phyloP scores from a whole-genome alignment of 2,888 invertebrate species.

The Oasisia sp. region DNA sequence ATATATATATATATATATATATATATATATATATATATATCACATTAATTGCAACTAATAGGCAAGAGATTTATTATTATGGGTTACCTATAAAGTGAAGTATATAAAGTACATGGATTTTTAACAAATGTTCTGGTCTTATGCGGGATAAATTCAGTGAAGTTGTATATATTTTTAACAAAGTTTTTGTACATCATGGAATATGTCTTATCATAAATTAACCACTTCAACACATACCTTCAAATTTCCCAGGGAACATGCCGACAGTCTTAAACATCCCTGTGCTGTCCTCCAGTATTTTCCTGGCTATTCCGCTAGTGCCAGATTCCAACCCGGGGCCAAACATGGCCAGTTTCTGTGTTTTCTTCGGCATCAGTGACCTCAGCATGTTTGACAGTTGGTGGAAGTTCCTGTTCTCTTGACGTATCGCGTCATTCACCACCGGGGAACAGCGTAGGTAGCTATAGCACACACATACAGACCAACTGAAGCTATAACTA shows the following conservation, averaged over 20 bases:
- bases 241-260: constrained; percentile 42
- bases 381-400: constrained; percentile 36
- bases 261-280: constrained; percentile 33
- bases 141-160: background rate
- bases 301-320: constrained; percentile 38
- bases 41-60: no score
- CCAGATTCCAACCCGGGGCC: constrained; percentile 42
- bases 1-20: no score
- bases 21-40: no score
- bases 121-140: background rate
- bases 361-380: constrained; percentile 38
- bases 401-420: constrained; percentile 33
- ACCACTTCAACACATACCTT: constrained; percentile 32
- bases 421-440: constrained; percentile 28
- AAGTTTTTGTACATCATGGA: background rate
- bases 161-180: background rate
- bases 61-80: no score
- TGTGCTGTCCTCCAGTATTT: constrained; percentile 35
- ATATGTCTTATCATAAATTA: background rate
- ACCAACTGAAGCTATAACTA: background rate
- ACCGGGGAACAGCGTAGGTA: constrained; percentile 41
- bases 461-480: constrained; percentile 28
- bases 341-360: constrained; percentile 41
- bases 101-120: no score
- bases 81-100: no score